Percentiles rank a stretch among this genome's conserved stretches.
phyloP scores from a whole-genome alignment of 2,888 invertebrate genomes.

The Halictus ligatus region DNA sequence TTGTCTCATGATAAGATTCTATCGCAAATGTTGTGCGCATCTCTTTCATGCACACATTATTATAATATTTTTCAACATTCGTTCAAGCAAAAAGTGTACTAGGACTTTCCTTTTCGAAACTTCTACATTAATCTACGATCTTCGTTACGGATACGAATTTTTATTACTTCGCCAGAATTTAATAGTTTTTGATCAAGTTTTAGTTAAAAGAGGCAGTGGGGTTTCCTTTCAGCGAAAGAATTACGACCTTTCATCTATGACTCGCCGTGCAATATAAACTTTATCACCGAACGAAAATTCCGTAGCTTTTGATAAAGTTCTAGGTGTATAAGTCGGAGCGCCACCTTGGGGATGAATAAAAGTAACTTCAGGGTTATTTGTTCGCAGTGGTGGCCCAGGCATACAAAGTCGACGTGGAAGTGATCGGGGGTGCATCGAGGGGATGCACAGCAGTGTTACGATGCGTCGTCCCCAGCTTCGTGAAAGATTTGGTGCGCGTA shows the following conservation, averaged over 20 bases:
- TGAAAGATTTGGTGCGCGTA: slow-evolving; percentile 90
- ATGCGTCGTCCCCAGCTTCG: slow-evolving; percentile 90
- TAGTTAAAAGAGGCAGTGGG: neutral
- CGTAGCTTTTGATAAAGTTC: slow-evolving; percentile 2
- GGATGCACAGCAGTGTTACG: slow-evolving; percentile 90
- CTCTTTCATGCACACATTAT: too few relatives aligned
- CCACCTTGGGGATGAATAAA: neutral
- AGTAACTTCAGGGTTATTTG: slow-evolving; percentile 32
- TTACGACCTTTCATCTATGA: neutral
- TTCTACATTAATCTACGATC: neutral
- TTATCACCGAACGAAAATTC: neutral
- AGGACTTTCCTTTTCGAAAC: neutral
- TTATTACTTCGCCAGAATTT: neutral
- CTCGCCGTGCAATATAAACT: slow-evolving; percentile 1
- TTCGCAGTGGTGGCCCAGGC: slow-evolving; percentile 90
- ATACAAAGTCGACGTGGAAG: slow-evolving; percentile 90
- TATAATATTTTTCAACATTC: neutral
- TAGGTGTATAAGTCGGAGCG: neutral
- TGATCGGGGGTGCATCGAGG: slow-evolving; percentile 88
- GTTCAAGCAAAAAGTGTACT: neutral
- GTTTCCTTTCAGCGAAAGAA: neutral
- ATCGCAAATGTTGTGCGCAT: too few relatives aligned
- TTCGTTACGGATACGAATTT: neutral
- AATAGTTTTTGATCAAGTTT: neutral
- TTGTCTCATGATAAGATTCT: too few relatives aligned